Evolutionary conservation across 2,113 vertebrate genomes (phyloP).

Genomic region (Apeltes quadracus): DNA sequence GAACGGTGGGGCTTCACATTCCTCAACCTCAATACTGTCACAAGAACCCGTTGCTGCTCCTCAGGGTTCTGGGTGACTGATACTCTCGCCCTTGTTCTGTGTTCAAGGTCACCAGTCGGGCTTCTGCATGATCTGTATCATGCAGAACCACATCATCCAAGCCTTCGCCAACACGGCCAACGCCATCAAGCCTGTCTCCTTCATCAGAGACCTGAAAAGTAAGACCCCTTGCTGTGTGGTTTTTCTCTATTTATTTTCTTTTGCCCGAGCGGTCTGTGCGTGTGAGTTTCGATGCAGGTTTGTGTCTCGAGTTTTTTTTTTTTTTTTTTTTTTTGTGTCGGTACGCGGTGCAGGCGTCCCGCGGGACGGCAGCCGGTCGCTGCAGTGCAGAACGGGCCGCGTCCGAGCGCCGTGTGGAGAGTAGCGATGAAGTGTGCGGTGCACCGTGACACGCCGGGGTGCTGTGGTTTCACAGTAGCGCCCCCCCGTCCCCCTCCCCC

Average conservation of each 20-base stretch:
- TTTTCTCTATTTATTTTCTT: not conserved
- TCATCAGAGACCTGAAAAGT: slow-evolving; percentile 95
- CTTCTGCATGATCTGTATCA: slow-evolving; percentile 97
- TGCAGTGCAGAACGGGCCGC: slow-evolving; percentile 7
- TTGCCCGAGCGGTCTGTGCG: slow-evolving; percentile 4
- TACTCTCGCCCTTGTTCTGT: not conserved
- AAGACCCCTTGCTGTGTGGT: slow-evolving; percentile 66
- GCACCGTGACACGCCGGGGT: slow-evolving; percentile 44
- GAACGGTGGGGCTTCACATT: not conserved
- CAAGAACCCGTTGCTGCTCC: not conserved
- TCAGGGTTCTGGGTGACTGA: too few species aligned
- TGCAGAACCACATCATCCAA: slow-evolving; percentile 96
- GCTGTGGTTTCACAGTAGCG: slow-evolving; percentile 37
- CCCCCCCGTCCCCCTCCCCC: not conserved
- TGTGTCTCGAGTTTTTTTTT: slow-evolving; percentile 1
- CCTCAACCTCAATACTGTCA: not conserved
- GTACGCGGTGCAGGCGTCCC: slow-evolving; percentile 19
- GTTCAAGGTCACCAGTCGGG: slow-evolving; percentile 89
- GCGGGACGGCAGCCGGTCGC: slow-evolving; percentile 15
- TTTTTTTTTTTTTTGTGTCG: too few species aligned
- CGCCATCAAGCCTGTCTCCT: slow-evolving; percentile 90
- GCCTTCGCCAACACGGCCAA: slow-evolving; percentile 95
- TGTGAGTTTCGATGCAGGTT: not conserved
- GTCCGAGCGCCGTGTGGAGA: slow-evolving; percentile 38
- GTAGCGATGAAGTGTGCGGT: slow-evolving; percentile 36